These are phyloP conservation scores for Bubo bubo DNA, from an alignment of 2,113 vertebrate species.

Conservation along the genomic window DNA sequence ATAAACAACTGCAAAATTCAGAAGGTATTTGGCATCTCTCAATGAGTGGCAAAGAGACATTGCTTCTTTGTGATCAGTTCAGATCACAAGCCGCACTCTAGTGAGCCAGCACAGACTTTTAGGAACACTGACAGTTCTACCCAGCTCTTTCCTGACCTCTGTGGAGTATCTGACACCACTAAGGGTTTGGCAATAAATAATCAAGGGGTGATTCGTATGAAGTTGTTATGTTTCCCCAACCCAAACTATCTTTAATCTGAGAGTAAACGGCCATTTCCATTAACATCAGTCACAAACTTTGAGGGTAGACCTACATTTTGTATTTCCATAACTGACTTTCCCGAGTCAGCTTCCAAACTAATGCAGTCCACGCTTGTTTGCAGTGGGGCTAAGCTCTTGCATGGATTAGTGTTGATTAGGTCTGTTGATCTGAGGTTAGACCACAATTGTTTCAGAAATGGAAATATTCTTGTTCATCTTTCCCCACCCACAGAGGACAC, in stretches of 20 bases:
- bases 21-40: neutral
- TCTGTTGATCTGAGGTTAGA: constrained; percentile 25
- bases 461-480: neutral
- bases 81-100: neutral
- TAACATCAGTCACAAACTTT: neutral
- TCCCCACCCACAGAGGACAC: neutral
- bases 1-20: neutral
- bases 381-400: neutral
- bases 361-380: neutral
- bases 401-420: neutral
- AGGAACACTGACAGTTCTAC: neutral
- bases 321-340: neutral
- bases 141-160: neutral
- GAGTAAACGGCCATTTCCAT: neutral
- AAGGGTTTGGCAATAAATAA: neutral
- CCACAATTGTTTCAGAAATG: neutral
- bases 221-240: neutral
- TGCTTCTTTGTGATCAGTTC: neutral
- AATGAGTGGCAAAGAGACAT: neutral
- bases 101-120: neutral
- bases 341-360: neutral
- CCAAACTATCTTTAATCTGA: neutral
- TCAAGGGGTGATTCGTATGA: neutral
- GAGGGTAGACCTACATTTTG: neutral
- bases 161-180: neutral